These are phyloP conservation scores for Dascillus cervinus DNA, from an alignment of 2,888 invertebrate genomes.

Conservation along the genomic window DNA sequence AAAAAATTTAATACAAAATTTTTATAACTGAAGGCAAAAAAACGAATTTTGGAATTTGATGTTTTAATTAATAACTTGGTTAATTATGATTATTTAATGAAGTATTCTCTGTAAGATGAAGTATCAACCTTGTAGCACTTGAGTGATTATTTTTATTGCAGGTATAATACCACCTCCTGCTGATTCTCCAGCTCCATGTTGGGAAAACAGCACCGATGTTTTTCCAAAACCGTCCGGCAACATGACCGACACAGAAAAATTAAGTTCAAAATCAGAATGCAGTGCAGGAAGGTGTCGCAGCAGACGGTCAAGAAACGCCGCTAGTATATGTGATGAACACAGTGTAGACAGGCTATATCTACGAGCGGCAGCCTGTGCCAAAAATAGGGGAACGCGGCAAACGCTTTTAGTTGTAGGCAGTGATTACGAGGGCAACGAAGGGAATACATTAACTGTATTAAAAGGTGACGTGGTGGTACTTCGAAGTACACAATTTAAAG, in stretches of 20 bases:
- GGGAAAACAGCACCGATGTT: constrained; percentile 75
- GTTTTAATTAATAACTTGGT: no score
- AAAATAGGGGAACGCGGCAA: constrained; percentile 47
- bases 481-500: constrained; percentile 48
- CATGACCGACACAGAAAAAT: constrained; percentile 71
- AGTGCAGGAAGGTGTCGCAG: constrained; percentile 47
- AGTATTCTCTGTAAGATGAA: neutral
- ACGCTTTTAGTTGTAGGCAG: constrained; percentile 63
- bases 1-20: no score
- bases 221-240: constrained; percentile 76
- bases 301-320: constrained; percentile 31
- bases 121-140: neutral
- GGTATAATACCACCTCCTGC: constrained; percentile 44
- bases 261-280: constrained; percentile 58
- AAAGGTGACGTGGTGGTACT: constrained; percentile 72
- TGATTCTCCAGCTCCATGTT: constrained; percentile 61
- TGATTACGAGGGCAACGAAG: constrained; percentile 55
- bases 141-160: constrained; percentile 14
- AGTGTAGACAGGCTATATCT: constrained; percentile 67
- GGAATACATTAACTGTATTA: constrained; percentile 53
- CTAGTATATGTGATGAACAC: constrained; percentile 55
- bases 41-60: no score
- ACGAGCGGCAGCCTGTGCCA: constrained; percentile 47
- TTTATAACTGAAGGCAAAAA: no score
- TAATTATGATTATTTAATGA: constrained; percentile 2